phyloP scores from a whole-genome alignment of 2,888 invertebrate genomes.

The Stenichneumon culpator region DNA sequence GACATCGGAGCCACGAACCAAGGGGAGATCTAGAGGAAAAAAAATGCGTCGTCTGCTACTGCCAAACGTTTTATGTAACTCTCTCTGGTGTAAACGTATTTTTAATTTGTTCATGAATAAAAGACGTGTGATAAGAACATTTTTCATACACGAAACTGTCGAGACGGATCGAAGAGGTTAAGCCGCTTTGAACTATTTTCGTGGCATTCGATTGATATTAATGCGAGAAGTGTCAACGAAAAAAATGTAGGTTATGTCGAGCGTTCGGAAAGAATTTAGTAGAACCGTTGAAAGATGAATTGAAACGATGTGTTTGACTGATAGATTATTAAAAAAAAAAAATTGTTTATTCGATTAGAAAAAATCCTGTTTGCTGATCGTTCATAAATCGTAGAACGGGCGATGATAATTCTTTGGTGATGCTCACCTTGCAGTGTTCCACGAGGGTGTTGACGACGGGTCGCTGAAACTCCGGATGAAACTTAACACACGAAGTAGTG shows the following conservation, averaged over 20 bases:
- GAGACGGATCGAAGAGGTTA: neutral
- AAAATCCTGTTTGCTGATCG: neutral
- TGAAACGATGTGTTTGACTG: slow-evolving; percentile 17
- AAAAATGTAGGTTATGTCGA: slow-evolving; percentile 49
- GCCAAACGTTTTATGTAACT: slow-evolving; percentile 64
- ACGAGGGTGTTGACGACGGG: slow-evolving; percentile 83
- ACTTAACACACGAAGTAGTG: slow-evolving; percentile 89
- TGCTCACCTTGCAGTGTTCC: slow-evolving; percentile 85
- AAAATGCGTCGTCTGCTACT: slow-evolving; percentile 54
- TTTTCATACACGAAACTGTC: neutral
- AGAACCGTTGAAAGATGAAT: slow-evolving; percentile 25
- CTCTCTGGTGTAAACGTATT: neutral
- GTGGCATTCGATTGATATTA: neutral
- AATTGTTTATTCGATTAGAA: neutral
- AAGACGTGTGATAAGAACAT: neutral
- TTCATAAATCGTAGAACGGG: neutral
- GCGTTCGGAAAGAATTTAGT: neutral
- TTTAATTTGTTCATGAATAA: neutral
- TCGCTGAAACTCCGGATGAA: slow-evolving; percentile 88
- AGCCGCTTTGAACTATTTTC: neutral
- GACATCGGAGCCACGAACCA: slow-evolving; percentile 36
- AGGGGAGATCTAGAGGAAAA: slow-evolving; percentile 18
- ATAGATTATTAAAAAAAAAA: neutral
- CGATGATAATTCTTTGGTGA: neutral
- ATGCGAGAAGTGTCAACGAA: neutral